These are phyloP conservation scores for Drosophila teissieri DNA, from an alignment of 1,140 invertebrate species.

Conservation along the genomic window DNA sequence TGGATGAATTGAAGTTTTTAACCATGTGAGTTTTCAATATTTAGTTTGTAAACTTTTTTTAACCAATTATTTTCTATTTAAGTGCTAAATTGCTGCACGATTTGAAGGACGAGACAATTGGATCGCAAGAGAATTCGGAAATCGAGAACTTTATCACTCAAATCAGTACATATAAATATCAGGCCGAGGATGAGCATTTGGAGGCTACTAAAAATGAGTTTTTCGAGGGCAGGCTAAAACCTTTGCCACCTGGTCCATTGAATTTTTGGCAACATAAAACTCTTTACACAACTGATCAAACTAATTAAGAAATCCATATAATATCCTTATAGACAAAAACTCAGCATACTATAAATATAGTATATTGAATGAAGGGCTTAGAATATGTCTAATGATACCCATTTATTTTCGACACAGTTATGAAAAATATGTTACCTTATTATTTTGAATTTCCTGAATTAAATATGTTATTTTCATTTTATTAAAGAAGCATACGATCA, in stretches of 20 bases:
- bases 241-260: constrained; percentile 42
- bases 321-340: too few species aligned
- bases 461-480: background rate
- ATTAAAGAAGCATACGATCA: background rate
- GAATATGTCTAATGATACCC: too few species aligned
- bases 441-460: background rate
- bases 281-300: background rate
- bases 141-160: constrained; percentile 45
- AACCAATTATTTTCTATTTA: background rate
- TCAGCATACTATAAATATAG: too few species aligned
- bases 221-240: constrained; percentile 3
- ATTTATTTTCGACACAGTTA: background rate
- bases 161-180: constrained; percentile 45
- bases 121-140: constrained; percentile 16
- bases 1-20: constrained; percentile 34
- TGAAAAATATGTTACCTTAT: too few species aligned
- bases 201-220: too few species aligned
- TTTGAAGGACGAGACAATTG: constrained; percentile 5
- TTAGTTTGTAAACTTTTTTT: background rate
- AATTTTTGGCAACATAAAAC: constrained; percentile 39
- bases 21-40: constrained; percentile 29
- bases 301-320: background rate
- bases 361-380: too few species aligned
- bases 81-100: constrained; percentile 23
- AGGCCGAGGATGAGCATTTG: constrained; percentile 36